Percentiles rank a stretch among this genome's conserved stretches.
These are phyloP conservation scores for Eudasyphora cyanicolor DNA, from an alignment of 2,888 invertebrate genomes.

Conservation along the genomic window DNA sequence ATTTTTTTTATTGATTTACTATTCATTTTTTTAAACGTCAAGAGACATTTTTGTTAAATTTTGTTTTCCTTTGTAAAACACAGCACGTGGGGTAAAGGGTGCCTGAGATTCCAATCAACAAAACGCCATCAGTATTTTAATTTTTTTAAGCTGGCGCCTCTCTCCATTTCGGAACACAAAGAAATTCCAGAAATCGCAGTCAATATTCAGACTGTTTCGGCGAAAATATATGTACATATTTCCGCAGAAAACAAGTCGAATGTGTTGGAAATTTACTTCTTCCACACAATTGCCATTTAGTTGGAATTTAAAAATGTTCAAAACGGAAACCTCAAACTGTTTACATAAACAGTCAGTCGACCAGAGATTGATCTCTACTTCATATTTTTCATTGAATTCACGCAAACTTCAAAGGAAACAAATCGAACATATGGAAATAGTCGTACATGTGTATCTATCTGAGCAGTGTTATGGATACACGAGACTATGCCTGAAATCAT, in stretches of 20 bases:
- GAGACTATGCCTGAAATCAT: no score
- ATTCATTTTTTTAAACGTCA: no score
- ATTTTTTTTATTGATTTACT: no score
- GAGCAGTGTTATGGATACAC: not conserved
- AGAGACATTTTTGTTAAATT: no score
- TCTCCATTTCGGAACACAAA: no score
- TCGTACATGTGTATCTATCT: not conserved
- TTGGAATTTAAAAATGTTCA: not conserved
- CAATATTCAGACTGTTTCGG: no score
- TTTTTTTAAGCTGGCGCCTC: no score
- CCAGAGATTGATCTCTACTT: slow-evolving; percentile 5
- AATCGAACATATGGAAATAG: not conserved
- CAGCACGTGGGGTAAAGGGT: no score
- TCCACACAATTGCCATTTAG: not conserved
- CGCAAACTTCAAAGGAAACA: slow-evolving; percentile 6
- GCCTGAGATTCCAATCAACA: no score
- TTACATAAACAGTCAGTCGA: not conserved
- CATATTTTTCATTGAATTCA: not conserved
- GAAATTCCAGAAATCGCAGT: not conserved
- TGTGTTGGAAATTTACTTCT: not conserved
- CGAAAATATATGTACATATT: no score
- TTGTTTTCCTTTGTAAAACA: no score
- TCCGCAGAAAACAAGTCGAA: slow-evolving; percentile 2
- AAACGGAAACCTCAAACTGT: not conserved
- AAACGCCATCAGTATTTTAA: no score